Percentiles rank a stretch among this genome's conserved stretches.
phyloP scores from a whole-genome alignment of 1,140 invertebrate species.

The Aphidius gifuensis region DNA sequence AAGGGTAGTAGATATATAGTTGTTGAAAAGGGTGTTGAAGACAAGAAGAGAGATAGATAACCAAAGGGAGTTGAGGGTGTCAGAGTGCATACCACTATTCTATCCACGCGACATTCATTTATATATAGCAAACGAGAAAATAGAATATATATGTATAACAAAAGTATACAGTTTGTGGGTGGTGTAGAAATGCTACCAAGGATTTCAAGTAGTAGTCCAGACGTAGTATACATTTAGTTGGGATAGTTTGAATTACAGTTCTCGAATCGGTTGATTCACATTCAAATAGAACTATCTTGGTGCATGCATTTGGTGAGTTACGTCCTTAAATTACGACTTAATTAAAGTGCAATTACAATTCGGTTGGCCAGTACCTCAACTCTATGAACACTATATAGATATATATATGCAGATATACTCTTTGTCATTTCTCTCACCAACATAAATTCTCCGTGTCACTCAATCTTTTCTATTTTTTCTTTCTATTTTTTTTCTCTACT shows the following conservation, averaged over 20 bases:
- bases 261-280: constrained; percentile 11
- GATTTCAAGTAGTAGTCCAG: constrained; percentile 16
- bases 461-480: neutral
- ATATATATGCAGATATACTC: neutral
- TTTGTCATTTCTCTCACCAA: constrained; percentile 14
- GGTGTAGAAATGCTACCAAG: neutral
- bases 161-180: too few relatives aligned
- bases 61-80: constrained; percentile 1
- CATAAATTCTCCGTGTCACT: constrained; percentile 6
- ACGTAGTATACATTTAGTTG: constrained; percentile 8
- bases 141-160: too few relatives aligned
- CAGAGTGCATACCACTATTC: too few relatives aligned
- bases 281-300: neutral
- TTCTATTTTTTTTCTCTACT: neutral
- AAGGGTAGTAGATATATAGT: constrained; percentile 11
- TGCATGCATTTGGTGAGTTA: constrained; percentile 13
- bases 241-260: constrained; percentile 37
- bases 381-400: neutral
- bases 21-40: neutral
- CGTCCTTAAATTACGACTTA: constrained; percentile 39
- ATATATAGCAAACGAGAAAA: too few relatives aligned
- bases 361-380: constrained; percentile 16
- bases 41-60: neutral
- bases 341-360: constrained; percentile 41
- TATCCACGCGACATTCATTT: too few relatives aligned